Base-by-base conservation (phyloP, 2,797 vertebrate genomes). In the Gadopsis marmoratus region DNA sequence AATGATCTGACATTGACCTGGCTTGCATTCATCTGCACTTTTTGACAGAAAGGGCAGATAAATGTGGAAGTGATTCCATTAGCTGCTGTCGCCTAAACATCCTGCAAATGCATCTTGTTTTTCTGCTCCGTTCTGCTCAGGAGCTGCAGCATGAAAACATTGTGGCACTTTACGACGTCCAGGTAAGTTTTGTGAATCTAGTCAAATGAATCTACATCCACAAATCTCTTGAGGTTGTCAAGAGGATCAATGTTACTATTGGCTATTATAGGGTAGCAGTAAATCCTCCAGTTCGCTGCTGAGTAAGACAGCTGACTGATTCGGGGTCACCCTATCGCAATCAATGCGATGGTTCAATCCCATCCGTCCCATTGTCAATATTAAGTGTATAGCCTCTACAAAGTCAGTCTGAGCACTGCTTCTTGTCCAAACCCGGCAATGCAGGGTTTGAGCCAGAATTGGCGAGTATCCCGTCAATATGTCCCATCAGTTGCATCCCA, bases 131-230 rank as follows among this genome's bases (percentile, higher is more conserved):
- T 91, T 59, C 86, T 91, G 19, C 88, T 77, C 89, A 99, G 98
- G 98, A 99, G 90, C 96, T 99, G 92, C 98, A 99, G 91, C 98
- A 99, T 90, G 98, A 99, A 93, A 99, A 99, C 91, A 99, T 99
- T 64, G 98, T 99, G 84, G 98, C 96, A 31, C 97, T 99, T 86
- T 99, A 99, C 66, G 98, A 99, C 92, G 98, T 99, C 79, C 98
- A 99, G 97, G 98, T 99, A 96, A 84, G 88, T 86, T 35, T n/a
- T n/a, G n/a, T 10, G 19, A 72, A 37, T 70, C 39, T 74, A 61
- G 13, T 67, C 29, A 65, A 47, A 63, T 60, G 2, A 43, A 51
- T 56, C 64, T 29, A 14, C 14, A 10, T 67, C 4, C 33, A 51
- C 53, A 63, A 59, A 56, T 78, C 47, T n/a, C 16, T 6, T 51